Percentiles rank a stretch among this genome's conserved stretches.
phyloP scores from a whole-genome alignment of 1,140 invertebrate species.

The Himalopsyche phryganea region DNA sequence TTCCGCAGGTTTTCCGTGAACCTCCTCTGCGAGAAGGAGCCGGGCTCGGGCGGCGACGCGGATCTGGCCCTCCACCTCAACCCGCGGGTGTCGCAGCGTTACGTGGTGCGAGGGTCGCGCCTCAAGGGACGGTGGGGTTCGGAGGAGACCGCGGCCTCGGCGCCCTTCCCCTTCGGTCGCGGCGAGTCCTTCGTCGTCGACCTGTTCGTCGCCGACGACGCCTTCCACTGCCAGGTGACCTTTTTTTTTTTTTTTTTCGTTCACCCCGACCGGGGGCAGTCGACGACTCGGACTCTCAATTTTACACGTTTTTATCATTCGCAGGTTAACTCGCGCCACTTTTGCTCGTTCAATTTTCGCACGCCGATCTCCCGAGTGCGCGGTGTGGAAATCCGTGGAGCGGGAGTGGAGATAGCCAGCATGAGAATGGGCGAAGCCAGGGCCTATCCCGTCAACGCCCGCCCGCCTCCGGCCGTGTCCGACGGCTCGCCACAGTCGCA shows the following conservation, averaged over 20 bases:
- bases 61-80: slow-evolving; percentile 76
- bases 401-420: slow-evolving; percentile 9
- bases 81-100: slow-evolving; percentile 61
- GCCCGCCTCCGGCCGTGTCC: neutral
- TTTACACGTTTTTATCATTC: neutral
- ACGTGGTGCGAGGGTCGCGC: slow-evolving; percentile 64
- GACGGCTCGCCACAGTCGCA: no score
- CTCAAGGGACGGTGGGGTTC: slow-evolving; percentile 22
- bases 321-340: slow-evolving; percentile 24
- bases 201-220: slow-evolving; percentile 25
- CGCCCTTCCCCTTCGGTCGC: slow-evolving; percentile 24
- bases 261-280: no score
- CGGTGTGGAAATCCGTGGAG: slow-evolving; percentile 23
- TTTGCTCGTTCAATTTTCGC: slow-evolving; percentile 28
- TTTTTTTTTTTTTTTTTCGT: neutral
- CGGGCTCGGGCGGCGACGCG: slow-evolving; percentile 6
- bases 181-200: slow-evolving; percentile 24
- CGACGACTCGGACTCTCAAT: no score
- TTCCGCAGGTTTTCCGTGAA: slow-evolving; percentile 31
- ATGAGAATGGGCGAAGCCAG: slow-evolving; percentile 18
- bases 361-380: slow-evolving; percentile 11
- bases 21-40: slow-evolving; percentile 16
- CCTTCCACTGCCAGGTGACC: slow-evolving; percentile 24
- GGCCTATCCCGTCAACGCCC: slow-evolving; percentile 20
- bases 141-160: slow-evolving; percentile 26